These are phyloP conservation scores for Calyptomena viridis DNA, from an alignment of 2,113 vertebrate species.

Conservation along the genomic window DNA sequence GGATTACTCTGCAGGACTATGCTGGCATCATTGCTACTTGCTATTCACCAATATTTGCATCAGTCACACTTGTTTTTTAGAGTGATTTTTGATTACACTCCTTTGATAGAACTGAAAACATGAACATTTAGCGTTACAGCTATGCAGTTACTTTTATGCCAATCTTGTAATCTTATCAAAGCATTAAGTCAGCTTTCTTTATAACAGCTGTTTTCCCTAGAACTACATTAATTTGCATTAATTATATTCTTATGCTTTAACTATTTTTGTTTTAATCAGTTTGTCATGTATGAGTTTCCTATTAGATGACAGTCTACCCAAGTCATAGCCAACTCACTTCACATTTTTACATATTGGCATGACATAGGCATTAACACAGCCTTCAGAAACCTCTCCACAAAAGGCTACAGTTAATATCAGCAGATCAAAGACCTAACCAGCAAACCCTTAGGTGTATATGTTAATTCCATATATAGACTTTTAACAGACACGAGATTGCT, in stretches of 20 bases:
- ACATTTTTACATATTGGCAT: neutral
- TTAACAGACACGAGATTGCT: accelerated
- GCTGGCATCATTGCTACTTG: neutral
- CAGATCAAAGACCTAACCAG: neutral
- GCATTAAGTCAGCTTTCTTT: slow-evolving; percentile 3
- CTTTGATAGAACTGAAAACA: neutral
- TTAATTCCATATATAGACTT: neutral
- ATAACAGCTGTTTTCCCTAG: neutral
- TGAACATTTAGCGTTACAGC: neutral
- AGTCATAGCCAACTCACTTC: neutral
- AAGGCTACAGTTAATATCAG: neutral
- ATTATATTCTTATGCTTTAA: neutral
- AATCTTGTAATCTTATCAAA: slow-evolving; percentile 28
- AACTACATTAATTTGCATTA: neutral
- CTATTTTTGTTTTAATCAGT: neutral
- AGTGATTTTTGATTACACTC: neutral
- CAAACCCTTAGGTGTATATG: neutral
- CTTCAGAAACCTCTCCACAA: neutral
- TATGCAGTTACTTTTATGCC: neutral
- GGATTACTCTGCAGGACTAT: neutral
- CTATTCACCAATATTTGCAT: neutral
- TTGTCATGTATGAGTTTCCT: neutral
- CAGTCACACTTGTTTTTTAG: neutral
- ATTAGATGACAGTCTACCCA: neutral
- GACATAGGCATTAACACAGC: neutral